A percentile compares a stretch with the other conserved stretches of the same genome.
Conservation (phyloP, 2,113 vertebrate species). For the Crotalus helleri region DNA sequence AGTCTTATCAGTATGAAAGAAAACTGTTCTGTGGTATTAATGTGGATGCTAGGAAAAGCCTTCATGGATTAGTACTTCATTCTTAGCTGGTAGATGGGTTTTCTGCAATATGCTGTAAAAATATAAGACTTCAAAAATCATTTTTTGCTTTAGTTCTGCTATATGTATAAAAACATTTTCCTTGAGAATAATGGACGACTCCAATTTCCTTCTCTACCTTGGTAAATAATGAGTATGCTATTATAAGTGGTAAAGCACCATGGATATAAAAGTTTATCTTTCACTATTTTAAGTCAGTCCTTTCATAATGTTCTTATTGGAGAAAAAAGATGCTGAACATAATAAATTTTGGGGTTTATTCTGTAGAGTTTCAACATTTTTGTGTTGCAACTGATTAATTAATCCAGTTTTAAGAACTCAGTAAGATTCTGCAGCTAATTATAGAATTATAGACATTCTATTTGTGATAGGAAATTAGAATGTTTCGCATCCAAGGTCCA, state of each 20-base stretch:
- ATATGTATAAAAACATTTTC: background rate
- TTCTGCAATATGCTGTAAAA: background rate
- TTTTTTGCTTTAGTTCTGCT: background rate
- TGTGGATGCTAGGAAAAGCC: background rate
- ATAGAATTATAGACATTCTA: conserved; percentile 8
- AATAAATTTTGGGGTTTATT: background rate
- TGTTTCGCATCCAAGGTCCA: background rate
- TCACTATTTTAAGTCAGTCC: background rate
- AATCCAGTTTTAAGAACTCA: conserved; percentile 9
- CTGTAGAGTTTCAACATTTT: conserved; percentile 20
- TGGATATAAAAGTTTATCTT: conserved; percentile 15
- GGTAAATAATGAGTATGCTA: background rate
- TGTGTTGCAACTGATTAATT: conserved; percentile 24
- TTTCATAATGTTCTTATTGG: background rate
- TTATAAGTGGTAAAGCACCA: conserved; percentile 2
- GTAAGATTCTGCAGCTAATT: conserved; percentile 4
- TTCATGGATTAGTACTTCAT: background rate
- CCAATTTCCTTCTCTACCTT: background rate
- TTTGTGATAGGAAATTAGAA: conserved; percentile 22
- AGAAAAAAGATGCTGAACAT: background rate
- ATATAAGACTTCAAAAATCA: background rate
- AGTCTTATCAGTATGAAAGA: background rate
- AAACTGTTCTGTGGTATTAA: background rate
- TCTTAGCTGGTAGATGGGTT: background rate
- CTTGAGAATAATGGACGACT: background rate